phyloP scores from a whole-genome alignment of 2,888 invertebrate genomes.

The Notocelia uddmanniana region DNA sequence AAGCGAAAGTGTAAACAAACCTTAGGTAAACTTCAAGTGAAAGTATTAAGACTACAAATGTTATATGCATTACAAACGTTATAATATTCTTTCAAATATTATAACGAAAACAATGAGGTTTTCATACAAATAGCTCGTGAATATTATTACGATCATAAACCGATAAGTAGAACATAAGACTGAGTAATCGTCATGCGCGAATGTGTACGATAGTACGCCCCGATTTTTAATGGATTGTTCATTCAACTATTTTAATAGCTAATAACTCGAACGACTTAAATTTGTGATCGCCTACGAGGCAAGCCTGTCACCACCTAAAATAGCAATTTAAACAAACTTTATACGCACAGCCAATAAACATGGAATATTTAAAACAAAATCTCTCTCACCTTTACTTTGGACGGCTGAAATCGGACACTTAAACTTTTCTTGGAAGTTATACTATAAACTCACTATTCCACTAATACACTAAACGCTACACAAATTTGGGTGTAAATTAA shows the following conservation, averaged over 20 bases:
- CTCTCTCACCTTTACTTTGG: conserved; percentile 28
- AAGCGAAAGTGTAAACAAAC: conserved; percentile 46
- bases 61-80: neutral
- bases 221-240: conserved; percentile 18
- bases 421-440: conserved; percentile 19
- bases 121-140: neutral
- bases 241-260: conserved; percentile 20
- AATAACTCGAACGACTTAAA: conserved; percentile 26
- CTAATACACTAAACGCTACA: conserved; percentile 28
- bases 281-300: conserved; percentile 23
- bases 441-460: conserved; percentile 24
- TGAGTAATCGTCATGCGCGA: conserved; percentile 27
- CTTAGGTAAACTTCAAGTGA: conserved; percentile 29
- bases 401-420: conserved; percentile 28
- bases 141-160: conserved; percentile 8
- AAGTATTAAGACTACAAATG: conserved; percentile 20
- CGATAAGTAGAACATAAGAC: conserved; percentile 5
- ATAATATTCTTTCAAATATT: neutral
- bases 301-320: conserved; percentile 74
- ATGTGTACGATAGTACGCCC: conserved; percentile 25
- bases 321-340: conserved; percentile 70
- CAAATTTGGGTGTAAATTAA: conserved; percentile 43
- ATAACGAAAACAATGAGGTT: neutral
- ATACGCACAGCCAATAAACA: conserved; percentile 57
- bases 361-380: conserved; percentile 19